Conservation (phyloP, 2,113 vertebrate genomes). For the Podarcis cretensis region DNA sequence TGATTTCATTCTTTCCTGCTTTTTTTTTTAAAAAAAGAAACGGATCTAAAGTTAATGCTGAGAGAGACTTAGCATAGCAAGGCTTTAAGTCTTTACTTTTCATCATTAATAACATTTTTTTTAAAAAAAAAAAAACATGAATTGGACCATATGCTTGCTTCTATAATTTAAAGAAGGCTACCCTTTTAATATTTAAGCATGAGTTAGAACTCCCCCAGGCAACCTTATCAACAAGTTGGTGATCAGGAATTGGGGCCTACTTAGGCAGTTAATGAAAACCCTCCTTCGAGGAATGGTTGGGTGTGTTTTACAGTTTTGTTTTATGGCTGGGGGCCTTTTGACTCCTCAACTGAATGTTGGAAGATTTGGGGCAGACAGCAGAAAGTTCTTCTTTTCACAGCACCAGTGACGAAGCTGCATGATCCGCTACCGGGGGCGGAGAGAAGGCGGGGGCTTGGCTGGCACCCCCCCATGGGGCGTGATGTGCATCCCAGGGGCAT, state of each 20-base stretch:
- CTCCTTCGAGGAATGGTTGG: constrained; percentile 53
- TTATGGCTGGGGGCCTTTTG: neutral
- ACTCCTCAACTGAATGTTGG: neutral
- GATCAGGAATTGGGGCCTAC: constrained; percentile 50
- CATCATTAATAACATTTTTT: constrained; percentile 57
- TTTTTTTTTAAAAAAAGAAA: constrained; percentile 52
- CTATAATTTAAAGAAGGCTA: constrained; percentile 40
- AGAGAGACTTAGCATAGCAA: constrained; percentile 30
- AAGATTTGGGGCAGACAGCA: too few species aligned
- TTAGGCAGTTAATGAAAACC: constrained; percentile 62
- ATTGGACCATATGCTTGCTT: constrained; percentile 59
- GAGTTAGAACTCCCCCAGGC: constrained; percentile 50
- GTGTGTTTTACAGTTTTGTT: neutral
- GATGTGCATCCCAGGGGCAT: too few species aligned
- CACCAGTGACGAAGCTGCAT: too few species aligned
- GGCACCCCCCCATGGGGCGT: too few species aligned
- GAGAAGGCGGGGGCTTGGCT: too few species aligned
- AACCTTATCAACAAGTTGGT: constrained; percentile 64
- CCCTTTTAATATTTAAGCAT: constrained; percentile 43
- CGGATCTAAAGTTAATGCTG: constrained; percentile 26
- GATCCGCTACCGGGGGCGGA: too few species aligned
- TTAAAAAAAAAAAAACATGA: constrained; percentile 48
- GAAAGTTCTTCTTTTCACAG: too few species aligned
- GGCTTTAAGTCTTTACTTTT: constrained; percentile 52
- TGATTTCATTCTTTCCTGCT: constrained; percentile 61